Conservation (phyloP, 2,888 invertebrate species). For the Dromius quadrimaculatus region DNA sequence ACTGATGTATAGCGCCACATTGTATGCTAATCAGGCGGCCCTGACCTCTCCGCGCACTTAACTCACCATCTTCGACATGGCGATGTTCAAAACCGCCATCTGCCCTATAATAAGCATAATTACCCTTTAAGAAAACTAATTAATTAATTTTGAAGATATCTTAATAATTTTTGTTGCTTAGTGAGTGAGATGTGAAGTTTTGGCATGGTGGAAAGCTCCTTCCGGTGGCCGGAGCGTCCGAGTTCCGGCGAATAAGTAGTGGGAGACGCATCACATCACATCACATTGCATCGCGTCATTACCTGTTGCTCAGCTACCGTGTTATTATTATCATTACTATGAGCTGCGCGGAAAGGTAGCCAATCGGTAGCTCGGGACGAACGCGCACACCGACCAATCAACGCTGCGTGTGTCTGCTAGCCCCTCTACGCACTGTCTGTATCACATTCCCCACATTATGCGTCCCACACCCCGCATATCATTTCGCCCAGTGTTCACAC, state of each 20-base stretch:
- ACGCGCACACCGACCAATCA: conserved; percentile 59
- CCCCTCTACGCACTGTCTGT: not conserved
- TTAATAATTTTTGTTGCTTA: too few relatives aligned
- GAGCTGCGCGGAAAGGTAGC: conserved; percentile 62
- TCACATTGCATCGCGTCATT: conserved; percentile 61
- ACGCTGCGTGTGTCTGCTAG: not conserved
- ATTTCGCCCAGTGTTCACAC: not conserved
- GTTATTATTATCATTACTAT: conserved; percentile 66
- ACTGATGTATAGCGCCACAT: not conserved
- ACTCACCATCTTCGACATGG: not conserved
- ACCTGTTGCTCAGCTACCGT: conserved; percentile 58
- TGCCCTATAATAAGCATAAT: too few relatives aligned
- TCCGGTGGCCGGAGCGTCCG: conserved; percentile 40
- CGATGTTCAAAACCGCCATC: too few relatives aligned
- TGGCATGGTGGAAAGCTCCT: too few relatives aligned
- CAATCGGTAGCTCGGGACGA: conserved; percentile 62
- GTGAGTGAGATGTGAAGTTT: too few relatives aligned
- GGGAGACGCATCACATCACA: conserved; percentile 54
- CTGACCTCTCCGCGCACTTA: not conserved
- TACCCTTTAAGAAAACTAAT: too few relatives aligned
- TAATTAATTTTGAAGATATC: too few relatives aligned
- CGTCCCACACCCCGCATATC: not conserved
- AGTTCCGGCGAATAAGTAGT: conserved; percentile 63
- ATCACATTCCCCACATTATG: too few relatives aligned
- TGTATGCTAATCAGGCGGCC: conserved; percentile 8